Base-by-base conservation (phyloP, 2,113 vertebrate species). In the Mesitornis unicolor region DNA sequence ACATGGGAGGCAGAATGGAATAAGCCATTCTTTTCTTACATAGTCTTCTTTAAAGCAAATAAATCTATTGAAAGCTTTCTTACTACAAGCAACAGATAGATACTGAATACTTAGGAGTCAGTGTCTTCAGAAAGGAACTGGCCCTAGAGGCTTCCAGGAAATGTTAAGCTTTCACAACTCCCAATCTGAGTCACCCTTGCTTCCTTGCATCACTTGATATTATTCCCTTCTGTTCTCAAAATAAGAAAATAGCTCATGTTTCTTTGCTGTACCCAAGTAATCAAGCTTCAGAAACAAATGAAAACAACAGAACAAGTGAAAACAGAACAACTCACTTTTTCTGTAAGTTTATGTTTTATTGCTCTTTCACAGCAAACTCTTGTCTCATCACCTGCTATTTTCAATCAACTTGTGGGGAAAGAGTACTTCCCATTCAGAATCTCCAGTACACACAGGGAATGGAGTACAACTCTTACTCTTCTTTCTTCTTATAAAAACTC, bases 181-280 rank as follows among this genome's bases (percentile, higher is more conserved):
- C 14, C 63, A 94, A 36, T 10, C 20, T 85, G 79, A 57, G 61
- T 69, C 81, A 87, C n/a, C 17, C 14, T 74, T 83, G 43, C 38
- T 43, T 91, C 82, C 26, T 86, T 91, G 36, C 8, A 76, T 22
- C 12, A 7, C 50, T 70, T 89, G 40, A 33, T 77, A 70, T 81
- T 80, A 73, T 77, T 95, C 64, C n/a, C 77, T 57, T 86, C 38
- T 80, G 24, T 70, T 89, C 54, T 86, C 64, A 89, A 87, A 95
- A 92, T 92, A 51, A 92, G 89, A 89, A 95, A 95, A 95, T 57
- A 92, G 29, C 71, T 84, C 45, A 35, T 17, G 63, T 94, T 90
- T 84, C 51, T 86, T 77, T 86, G 28, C 83, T 81, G 35, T 89
- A 93, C 24, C 29, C 35, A 69, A 74, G 68, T 59, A 92, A 94